Evolutionary conservation across 2,797 vertebrate species (phyloP).

Genomic region (Myripristis murdjan): DNA sequence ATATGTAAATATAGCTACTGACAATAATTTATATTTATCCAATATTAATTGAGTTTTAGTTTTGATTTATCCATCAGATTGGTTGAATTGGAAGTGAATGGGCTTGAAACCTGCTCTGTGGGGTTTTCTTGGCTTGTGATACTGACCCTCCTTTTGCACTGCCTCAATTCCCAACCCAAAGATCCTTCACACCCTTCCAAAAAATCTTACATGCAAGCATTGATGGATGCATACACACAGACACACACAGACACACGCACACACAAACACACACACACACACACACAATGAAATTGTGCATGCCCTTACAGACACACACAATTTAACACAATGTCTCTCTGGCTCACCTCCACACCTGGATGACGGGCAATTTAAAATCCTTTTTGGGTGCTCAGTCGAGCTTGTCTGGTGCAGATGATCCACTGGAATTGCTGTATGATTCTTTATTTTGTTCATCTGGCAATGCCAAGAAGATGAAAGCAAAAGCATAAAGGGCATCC

Average conservation of each 20-base stretch:
- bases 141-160: constrained; percentile 15
- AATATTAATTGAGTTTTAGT: too few relatives aligned
- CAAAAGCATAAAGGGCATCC: neutral
- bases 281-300: constrained; percentile 35
- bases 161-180: constrained; percentile 43
- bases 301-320: constrained; percentile 21
- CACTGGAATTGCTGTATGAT: constrained; percentile 34
- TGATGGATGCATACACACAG: neutral
- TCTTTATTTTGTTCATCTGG: constrained; percentile 41
- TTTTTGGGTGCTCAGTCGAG: constrained; percentile 41
- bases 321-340: constrained; percentile 16
- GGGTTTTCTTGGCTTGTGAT: constrained; percentile 30
- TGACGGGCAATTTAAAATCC: constrained; percentile 44
- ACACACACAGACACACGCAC: neutral
- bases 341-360: constrained; percentile 32
- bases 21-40: too few relatives aligned
- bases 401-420: constrained; percentile 48
- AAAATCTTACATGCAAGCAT: constrained; percentile 12
- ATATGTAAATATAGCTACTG: too few relatives aligned
- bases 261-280: constrained; percentile 5
- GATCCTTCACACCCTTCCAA: constrained; percentile 18
- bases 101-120: constrained; percentile 54
- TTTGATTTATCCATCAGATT: neutral
- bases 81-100: constrained; percentile 57
- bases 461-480: constrained; percentile 19